These are phyloP conservation scores for Meganola albula DNA, from an alignment of 2,888 invertebrate genomes.

Conservation along the genomic window DNA sequence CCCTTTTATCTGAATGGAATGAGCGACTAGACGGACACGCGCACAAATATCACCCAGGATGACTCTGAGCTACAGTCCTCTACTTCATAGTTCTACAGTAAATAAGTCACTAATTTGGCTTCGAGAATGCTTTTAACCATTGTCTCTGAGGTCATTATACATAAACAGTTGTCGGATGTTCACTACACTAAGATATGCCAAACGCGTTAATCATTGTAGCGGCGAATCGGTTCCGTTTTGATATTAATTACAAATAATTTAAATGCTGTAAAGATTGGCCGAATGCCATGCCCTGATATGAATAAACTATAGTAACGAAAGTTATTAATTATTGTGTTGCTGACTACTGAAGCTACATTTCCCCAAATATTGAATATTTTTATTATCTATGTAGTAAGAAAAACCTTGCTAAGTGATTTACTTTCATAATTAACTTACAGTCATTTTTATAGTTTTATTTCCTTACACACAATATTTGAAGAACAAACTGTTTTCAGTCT, in stretches of 20 bases:
- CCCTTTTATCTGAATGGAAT: conserved; percentile 67
- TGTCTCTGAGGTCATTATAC: conserved; percentile 55
- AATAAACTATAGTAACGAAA: conserved; percentile 29
- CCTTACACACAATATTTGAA: background rate
- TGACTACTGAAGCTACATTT: no score
- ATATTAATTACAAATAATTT: conserved; percentile 51
- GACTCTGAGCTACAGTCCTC: conserved; percentile 35
- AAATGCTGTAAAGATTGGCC: conserved; percentile 42
- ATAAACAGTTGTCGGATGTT: conserved; percentile 42
- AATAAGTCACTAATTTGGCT: conserved; percentile 38
- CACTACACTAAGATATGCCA: conserved; percentile 34
- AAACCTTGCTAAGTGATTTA: no score
- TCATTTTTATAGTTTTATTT: background rate
- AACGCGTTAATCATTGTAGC: conserved; percentile 35
- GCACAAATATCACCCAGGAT: conserved; percentile 66
- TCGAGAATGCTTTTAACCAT: conserved; percentile 56
- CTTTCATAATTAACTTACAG: background rate
- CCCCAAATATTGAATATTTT: no score
- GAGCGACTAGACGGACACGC: conserved; percentile 60
- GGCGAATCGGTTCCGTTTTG: conserved; percentile 32
- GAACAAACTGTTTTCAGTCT: background rate
- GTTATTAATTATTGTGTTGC: no score
- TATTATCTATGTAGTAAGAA: no score
- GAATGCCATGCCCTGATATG: conserved; percentile 40
- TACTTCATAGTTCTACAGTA: conserved; percentile 11